phyloP scores from a whole-genome alignment of 2,797 vertebrate genomes.

The Megalops cyprinoides region DNA sequence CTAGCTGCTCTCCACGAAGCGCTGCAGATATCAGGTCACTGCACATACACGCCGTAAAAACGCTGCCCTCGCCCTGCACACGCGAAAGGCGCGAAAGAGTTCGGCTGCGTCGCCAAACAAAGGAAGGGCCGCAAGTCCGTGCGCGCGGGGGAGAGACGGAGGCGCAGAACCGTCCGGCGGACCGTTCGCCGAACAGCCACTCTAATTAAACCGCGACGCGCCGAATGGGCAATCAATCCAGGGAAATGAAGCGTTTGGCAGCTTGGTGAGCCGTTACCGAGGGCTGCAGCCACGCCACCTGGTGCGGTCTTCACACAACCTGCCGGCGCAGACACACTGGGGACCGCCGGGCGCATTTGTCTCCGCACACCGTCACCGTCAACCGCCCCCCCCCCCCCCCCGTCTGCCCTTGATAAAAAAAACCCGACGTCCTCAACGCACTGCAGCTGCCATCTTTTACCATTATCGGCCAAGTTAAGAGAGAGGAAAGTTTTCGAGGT shows the following conservation, averaged over 20 bases:
- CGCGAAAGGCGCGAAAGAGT: not conserved
- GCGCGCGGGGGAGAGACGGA: not conserved
- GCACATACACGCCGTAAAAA: no score
- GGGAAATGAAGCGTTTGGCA: slow-evolving; percentile 30
- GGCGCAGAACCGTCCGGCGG: not conserved
- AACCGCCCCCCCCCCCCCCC: no score
- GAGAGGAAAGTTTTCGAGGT: slow-evolving; percentile 42
- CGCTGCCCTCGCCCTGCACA: no score
- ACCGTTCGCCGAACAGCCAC: slow-evolving; percentile 37
- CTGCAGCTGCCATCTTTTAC: not conserved
- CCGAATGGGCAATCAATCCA: slow-evolving; percentile 33
- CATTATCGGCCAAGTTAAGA: slow-evolving; percentile 37
- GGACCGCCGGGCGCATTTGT: not conserved
- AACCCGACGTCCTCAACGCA: no score
- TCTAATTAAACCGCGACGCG: slow-evolving; percentile 39
- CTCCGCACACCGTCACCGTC: not conserved
- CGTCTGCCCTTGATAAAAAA: slow-evolving; percentile 26
- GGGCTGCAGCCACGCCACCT: slow-evolving; percentile 40
- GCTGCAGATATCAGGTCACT: not conserved
- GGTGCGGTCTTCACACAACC: slow-evolving; percentile 21
- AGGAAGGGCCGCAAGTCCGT: no score
- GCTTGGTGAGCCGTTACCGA: slow-evolving; percentile 37
- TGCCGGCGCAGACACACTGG: slow-evolving; percentile 7
- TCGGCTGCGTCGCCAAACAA: no score
- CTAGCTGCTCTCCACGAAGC: not conserved